Evolutionary conservation across 1,140 invertebrate species (phyloP).

Genomic region (Brachionus plicatilis): DNA sequence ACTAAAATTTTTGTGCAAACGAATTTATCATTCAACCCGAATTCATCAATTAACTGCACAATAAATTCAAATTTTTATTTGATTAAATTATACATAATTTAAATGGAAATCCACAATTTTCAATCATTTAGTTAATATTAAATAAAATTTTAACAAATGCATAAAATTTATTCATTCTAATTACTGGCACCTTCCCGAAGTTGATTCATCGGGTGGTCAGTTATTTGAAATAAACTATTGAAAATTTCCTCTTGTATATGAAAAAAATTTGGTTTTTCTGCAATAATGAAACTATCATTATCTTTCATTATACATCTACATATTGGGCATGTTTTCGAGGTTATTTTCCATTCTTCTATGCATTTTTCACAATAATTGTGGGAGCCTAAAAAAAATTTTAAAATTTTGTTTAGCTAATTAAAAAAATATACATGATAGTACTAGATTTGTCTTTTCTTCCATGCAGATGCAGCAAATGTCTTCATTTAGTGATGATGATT

Average conservation of each 20-base stretch:
- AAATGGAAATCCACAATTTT: neutral
- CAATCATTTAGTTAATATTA: neutral
- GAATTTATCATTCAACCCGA: neutral
- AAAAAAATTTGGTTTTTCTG: conserved; percentile 32
- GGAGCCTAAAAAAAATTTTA: neutral
- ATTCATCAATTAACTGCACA: neutral
- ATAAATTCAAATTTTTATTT: neutral
- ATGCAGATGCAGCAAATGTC: conserved; percentile 36
- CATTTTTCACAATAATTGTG: conserved; percentile 38
- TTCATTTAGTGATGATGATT: neutral
- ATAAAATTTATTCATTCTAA: neutral
- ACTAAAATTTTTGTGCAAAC: neutral
- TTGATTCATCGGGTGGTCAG: neutral
- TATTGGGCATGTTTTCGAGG: conserved; percentile 36
- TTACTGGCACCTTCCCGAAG: neutral
- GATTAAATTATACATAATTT: neutral
- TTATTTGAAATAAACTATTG: conserved; percentile 35
- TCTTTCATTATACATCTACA: conserved; percentile 32
- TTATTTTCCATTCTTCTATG: conserved; percentile 40
- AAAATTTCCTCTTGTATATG: conserved; percentile 35
- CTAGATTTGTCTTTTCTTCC: conserved; percentile 16
- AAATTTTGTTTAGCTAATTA: neutral
- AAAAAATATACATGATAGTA: conserved; percentile 12
- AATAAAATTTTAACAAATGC: neutral
- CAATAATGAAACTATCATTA: conserved; percentile 33